Percentiles rank a stretch among this genome's conserved stretches.
phyloP scores from a whole-genome alignment of 1,140 invertebrate species.

The Diuraphis noxia region DNA sequence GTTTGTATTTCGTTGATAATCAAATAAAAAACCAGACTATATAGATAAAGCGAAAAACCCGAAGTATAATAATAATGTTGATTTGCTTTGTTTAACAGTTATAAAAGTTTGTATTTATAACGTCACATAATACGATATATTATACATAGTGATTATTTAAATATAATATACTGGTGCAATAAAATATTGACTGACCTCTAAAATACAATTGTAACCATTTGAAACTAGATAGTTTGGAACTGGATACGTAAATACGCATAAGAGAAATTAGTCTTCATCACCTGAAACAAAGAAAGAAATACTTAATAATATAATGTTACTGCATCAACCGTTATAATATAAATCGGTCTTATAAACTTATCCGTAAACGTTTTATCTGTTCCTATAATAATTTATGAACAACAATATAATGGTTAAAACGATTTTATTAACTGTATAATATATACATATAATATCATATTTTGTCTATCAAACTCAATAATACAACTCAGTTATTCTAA shows the following conservation, averaged over 20 bases:
- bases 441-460: neutral
- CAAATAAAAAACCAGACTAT: neutral
- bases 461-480: neutral
- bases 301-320: neutral
- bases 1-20: neutral
- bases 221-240: neutral
- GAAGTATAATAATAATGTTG: neutral
- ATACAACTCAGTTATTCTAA: no score
- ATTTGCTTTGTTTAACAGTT: neutral
- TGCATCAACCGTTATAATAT: neutral
- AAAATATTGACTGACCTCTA: conserved; percentile 7
- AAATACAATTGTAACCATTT: neutral
- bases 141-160: neutral
- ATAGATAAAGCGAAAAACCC: neutral
- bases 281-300: conserved; percentile 15
- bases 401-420: neutral
- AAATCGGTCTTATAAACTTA: neutral
- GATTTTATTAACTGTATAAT: neutral
- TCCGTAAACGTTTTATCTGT: neutral
- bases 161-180: neutral
- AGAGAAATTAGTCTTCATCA: conserved; percentile 9
- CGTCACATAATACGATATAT: neutral
- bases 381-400: neutral
- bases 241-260: neutral
- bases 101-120: neutral